Base-by-base conservation (phyloP, 2,888 invertebrate genomes). In the Alentia gelatinosa region DNA sequence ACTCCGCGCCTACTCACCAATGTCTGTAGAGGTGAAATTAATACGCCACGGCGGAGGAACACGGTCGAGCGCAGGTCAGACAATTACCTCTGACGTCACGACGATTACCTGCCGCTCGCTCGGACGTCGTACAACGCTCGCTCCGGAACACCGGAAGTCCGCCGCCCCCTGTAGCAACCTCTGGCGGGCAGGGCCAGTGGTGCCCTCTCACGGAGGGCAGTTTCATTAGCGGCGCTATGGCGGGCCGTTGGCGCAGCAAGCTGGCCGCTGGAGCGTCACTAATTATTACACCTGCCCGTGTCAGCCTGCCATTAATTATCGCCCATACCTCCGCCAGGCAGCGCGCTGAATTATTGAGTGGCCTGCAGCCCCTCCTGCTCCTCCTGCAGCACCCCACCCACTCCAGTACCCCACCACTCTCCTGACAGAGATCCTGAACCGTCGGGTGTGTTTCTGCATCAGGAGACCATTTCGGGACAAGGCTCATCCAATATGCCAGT, bases 241-340 rank as follows among this genome's bases (percentile, higher is more conserved):
- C 68, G 12, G 68, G 68, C 68, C 68, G 68, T 12, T 68, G 4
- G 68, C 12, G 68, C 68, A 30, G 63, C 47, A 47, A n/a, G 68
- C 23, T 5, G 26, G 68, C 26, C 30, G 26, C 12, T 15, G 68
- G 30, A 30, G 68, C 68, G 68, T 68, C 68, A 68, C 68, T 68
- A 68, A 68, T 68, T 68, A 68, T 68, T 68, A 68, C 68, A 68
- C 68, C 68, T 68, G 68, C 30, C 68, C 68, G 30, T 68, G 30
- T 68, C 68, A 12, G 68, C 30, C 68, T 30, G 33, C 33, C 68
- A 68, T 68, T 68, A 68, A 68, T 68, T 68, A 68, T 30, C 30
- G 30, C 30, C 12, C 30, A 68, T 68, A 5, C 68, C 30, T 68
- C 68, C 68, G n/a, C 68, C 68, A 68, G 68, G 68, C 4, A n/a